Evolutionary conservation across 2,797 vertebrate genomes (phyloP), one percentile per base, ranked within the genome.

Genomic region (Melanotaenia trifasciata): DNA sequence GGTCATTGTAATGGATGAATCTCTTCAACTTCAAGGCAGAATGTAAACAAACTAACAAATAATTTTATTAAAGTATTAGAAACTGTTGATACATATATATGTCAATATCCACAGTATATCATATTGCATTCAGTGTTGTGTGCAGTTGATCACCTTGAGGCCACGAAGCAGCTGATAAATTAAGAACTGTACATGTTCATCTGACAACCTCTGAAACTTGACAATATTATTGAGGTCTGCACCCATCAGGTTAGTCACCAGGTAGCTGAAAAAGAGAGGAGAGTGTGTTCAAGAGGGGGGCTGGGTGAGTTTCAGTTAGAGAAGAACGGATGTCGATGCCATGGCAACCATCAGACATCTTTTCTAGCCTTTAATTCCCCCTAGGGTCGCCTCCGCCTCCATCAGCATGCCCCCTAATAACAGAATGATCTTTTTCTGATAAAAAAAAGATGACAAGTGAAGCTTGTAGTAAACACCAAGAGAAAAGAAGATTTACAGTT

Each of bases 201-300:
- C 98, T 0, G 97, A 98, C 90, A 99, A 89, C 79, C 96, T 95
- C 92, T 99, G 98, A 90, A 98, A 99, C 86, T 99, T 99, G 45
- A 99, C 98, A 9, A 99, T 99, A 89, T 98, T 99, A 89, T 97
- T 99, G 78, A 99, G 95, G 90, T 99, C 98, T 9, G 98, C 98
- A 1, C 98, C 98, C 98, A 99, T 99, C 89, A 99, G 94, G 88
- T 98, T 98, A 54, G 98, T 98, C 91, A 99, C 98, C 76, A 99
- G 94, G 85, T 99, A 99, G 65, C 98, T 99, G 93, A 72, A 69
- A 66, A 72, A 70, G 71, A 47, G 22, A 53, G 5, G 50, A 43
- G 33, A 33, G 35, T 45, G 3, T 22, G 63, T 60, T 16, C 12
- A 51, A 60, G 0, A 18, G n/a, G 67, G 53, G 36, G 40, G 22